phyloP scores from a whole-genome alignment of 2,113 vertebrate genomes.

The Beaufortia kweichowensis region DNA sequence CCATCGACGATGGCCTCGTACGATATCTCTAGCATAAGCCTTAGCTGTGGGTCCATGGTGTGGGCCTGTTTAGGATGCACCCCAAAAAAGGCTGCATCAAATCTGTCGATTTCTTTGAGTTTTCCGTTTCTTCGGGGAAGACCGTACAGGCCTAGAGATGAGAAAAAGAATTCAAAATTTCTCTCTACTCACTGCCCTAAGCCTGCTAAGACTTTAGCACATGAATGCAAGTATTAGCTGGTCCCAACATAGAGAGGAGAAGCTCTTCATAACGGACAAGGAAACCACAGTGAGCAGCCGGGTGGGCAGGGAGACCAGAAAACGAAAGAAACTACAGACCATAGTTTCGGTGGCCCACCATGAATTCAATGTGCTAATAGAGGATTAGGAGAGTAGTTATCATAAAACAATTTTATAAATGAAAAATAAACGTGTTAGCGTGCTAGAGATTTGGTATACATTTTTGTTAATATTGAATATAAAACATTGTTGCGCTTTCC shows the following conservation, averaged over 20 bases:
- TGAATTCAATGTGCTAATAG: background rate
- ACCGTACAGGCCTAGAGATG: slow-evolving; percentile 83
- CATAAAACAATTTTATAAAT: too few species aligned
- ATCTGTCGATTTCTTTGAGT: slow-evolving; percentile 91
- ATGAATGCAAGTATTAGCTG: slow-evolving; percentile 58
- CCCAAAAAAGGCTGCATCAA: slow-evolving; percentile 91
- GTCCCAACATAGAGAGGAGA: slow-evolving; percentile 50
- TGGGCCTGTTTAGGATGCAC: slow-evolving; percentile 93
- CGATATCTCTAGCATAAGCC: slow-evolving; percentile 86
- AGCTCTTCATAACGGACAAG: slow-evolving; percentile 33
- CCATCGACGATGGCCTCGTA: slow-evolving; percentile 93
- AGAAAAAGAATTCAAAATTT: slow-evolving; percentile 19
- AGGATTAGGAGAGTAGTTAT: background rate
- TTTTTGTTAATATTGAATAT: too few species aligned
- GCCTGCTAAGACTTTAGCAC: slow-evolving; percentile 47
- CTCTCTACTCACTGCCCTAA: background rate
- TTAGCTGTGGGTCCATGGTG: slow-evolving; percentile 96
- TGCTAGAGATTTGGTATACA: too few species aligned
- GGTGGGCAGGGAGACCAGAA: slow-evolving; percentile 23
- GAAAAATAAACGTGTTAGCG: too few species aligned
- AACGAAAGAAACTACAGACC: slow-evolving; percentile 1
- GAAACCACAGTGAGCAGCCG: slow-evolving; percentile 30
- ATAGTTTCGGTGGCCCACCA: background rate
- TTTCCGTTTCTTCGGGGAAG: slow-evolving; percentile 90
- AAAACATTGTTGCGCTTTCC: too few species aligned